Conservation (phyloP, 2,797 vertebrate species). For the Falco rusticolus region DNA sequence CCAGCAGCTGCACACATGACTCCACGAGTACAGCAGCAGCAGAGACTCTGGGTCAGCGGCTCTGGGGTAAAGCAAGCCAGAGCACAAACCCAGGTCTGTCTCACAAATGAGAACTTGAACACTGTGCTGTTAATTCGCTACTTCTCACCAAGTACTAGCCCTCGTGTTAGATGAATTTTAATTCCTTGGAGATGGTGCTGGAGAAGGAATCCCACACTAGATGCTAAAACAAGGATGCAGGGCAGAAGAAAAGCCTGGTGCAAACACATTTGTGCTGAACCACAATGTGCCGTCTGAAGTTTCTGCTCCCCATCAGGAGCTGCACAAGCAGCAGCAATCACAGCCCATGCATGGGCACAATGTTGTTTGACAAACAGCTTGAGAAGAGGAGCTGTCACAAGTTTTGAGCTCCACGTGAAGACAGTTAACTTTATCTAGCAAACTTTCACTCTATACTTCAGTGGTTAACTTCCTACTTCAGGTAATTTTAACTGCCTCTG, state of each 20-base stretch:
- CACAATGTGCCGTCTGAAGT: not conserved
- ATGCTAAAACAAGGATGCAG: not conserved
- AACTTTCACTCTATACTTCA: not conserved
- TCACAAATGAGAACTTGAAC: not conserved
- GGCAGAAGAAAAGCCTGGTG: not conserved
- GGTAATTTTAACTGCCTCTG: not conserved
- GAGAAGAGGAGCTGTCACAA: not conserved
- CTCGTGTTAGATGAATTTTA: not conserved
- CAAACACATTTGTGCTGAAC: not conserved
- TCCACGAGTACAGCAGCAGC: fast-evolving
- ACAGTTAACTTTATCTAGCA: not conserved
- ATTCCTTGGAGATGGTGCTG: not conserved
- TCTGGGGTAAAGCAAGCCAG: not conserved
- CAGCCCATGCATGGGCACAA: not conserved
- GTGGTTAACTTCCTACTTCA: not conserved
- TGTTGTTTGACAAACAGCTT: not conserved
- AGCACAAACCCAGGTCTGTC: not conserved
- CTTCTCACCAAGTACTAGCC: not conserved
- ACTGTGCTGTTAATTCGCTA: not conserved
- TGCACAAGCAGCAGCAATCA: not conserved
- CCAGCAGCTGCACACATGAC: not conserved
- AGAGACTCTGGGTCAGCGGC: not conserved
- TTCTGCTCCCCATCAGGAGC: not conserved
- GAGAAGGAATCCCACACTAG: not conserved
- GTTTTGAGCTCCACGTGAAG: not conserved